phyloP scores from a whole-genome alignment of 2,797 vertebrate genomes.

The Crocidura indochinensis region DNA sequence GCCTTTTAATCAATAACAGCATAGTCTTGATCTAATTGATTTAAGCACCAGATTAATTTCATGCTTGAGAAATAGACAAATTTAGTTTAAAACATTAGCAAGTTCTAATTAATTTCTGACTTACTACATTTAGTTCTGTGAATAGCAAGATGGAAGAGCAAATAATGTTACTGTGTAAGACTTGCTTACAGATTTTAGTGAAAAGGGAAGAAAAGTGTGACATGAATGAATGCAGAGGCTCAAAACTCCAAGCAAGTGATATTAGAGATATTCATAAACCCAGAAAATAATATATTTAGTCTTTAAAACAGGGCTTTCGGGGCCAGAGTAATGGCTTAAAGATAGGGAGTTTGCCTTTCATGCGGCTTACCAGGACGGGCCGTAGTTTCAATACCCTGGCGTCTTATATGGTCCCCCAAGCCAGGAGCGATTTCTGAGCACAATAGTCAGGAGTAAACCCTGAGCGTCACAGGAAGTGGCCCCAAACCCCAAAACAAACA shows the following conservation, averaged over 20 bases:
- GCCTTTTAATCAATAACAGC: slow-evolving; percentile 57
- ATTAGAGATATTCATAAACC: not conserved
- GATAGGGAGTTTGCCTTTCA: too few species aligned
- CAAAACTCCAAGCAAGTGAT: not conserved
- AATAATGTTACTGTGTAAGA: not conserved
- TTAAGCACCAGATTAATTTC: slow-evolving; percentile 71
- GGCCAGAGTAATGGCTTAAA: too few species aligned
- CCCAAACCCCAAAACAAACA: too few species aligned
- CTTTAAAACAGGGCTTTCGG: not conserved
- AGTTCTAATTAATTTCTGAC: slow-evolving; percentile 67
- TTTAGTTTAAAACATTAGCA: slow-evolving; percentile 55
- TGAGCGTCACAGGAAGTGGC: too few species aligned
- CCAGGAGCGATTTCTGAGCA: too few species aligned
- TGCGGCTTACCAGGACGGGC: too few species aligned
- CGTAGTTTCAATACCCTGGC: too few species aligned
- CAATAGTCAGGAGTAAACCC: too few species aligned
- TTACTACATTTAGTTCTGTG: slow-evolving; percentile 40
- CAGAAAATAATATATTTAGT: not conserved
- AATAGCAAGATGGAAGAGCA: slow-evolving; percentile 39
- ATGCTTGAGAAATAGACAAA: slow-evolving; percentile 67
- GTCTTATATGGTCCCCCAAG: too few species aligned
- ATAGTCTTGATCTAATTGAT: slow-evolving; percentile 63
- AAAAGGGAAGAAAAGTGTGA: slow-evolving; percentile 26
- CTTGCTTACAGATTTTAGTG: not conserved
- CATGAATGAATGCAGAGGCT: not conserved